Conservation (phyloP, 2,797 vertebrate genomes). For the Pipistrellus kuhlii region DNA sequence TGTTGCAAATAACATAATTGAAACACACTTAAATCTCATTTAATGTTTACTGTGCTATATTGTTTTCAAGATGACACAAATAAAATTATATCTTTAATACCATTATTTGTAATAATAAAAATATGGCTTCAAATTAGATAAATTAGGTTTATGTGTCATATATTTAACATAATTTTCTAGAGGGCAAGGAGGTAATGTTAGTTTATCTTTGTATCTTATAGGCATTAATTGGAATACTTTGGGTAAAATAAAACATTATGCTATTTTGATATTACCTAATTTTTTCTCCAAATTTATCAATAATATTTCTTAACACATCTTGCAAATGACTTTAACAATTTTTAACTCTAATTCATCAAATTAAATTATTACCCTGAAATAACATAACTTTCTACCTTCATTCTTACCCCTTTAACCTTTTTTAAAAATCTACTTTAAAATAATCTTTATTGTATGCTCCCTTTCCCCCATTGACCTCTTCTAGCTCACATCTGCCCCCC, state of each 20-base stretch:
- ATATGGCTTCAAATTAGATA: neutral
- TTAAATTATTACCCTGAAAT: neutral
- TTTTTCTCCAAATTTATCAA: neutral
- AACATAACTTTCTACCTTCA: neutral
- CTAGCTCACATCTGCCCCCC: no score
- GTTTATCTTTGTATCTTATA: neutral
- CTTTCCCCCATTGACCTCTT: no score
- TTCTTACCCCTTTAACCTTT: neutral
- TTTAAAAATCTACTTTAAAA: no score
- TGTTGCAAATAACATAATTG: constrained; percentile 53
- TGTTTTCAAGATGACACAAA: constrained; percentile 53
- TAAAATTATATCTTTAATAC: constrained; percentile 38
- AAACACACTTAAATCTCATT: constrained; percentile 50
- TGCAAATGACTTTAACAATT: neutral
- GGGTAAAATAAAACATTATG: constrained; percentile 14
- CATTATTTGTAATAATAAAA: constrained; percentile 37
- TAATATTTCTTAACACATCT: neutral
- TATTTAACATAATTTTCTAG: constrained; percentile 34
- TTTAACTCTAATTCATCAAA: neutral
- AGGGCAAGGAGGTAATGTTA: neutral
- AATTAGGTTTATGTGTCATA: constrained; percentile 8
- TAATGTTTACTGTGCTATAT: constrained; percentile 29
- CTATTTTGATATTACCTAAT: neutral
- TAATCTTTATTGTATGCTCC: no score
- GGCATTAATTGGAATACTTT: neutral